Base-by-base conservation (phyloP, 2,113 vertebrate genomes). In the Xenopus tropicalis region DNA sequence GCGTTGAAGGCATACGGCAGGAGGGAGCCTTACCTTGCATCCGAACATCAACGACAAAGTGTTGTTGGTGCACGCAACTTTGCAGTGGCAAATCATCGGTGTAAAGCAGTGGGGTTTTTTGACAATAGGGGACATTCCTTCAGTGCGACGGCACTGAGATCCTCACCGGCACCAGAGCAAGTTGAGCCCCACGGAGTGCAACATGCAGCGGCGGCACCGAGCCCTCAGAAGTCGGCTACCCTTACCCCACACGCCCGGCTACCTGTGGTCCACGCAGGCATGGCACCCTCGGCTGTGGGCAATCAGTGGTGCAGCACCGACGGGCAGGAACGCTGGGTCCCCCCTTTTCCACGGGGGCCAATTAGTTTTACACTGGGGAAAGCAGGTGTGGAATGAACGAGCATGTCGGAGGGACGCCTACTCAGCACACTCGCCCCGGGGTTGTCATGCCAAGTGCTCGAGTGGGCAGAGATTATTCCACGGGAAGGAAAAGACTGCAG, bases 61-160 rank as follows among this genome's bases (percentile, higher is more conserved):
- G 91, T 92, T 96, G 93, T 93, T 95, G 88, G 91, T 92, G 85
- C 96, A 97, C 85, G 93, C 93, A 91, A 95, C 91, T 93, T 96
- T 97, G 92, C 96, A 97, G 91, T 98, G 95, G 91, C 95, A 97
- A 86, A 95, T 92, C 93, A 95, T 88, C 74, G 95, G 94, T 82
- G 91, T 91, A 81, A 90, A 88, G 89, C 93, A 91, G 84, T 93
- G 90, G 74, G 91, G 90, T 83, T 88, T 93, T 89, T 79, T 93
- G 83, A 92, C 88, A 84, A 92, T 92, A 78, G 91, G 95, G 92
- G 85, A 95, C 96, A 97, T 96, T 93, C 91, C 91, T 91, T 84
- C 74, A 81, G 78, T 82, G 88, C 86, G 83, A 88, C 88, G 83
- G 85, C 86, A 83, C 85, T 83, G 84, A 87, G 89, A 90, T 82